Percentiles rank a stretch among this genome's conserved stretches.
Evolutionary conservation across 1,140 invertebrate genomes (phyloP).

Genomic region (Penaeus indicus): DNA sequence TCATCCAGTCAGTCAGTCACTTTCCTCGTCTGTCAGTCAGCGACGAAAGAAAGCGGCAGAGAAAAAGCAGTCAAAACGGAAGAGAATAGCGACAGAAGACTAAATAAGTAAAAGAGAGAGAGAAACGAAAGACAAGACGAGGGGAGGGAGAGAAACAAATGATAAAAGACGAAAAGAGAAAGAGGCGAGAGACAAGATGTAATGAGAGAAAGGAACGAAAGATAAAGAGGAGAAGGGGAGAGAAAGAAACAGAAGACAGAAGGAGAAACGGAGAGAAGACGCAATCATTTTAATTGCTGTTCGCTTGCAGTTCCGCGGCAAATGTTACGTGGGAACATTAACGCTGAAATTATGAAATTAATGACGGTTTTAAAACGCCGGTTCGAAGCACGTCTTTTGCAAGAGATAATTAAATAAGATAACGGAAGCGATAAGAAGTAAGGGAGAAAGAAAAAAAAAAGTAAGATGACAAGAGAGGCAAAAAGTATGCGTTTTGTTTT

Average conservation of each 20-base stretch:
- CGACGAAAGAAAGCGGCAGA: neutral
- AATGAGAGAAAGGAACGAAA: neutral
- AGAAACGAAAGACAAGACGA: neutral
- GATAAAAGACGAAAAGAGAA: neutral
- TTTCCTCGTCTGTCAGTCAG: neutral
- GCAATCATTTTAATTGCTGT: neutral
- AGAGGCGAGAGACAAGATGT: neutral
- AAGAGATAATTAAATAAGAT: no score
- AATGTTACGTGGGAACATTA: no score
- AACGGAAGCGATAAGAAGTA: no score
- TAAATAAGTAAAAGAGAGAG: neutral
- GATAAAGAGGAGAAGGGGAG: neutral
- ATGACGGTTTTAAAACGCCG: no score
- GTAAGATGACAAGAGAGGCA: no score
- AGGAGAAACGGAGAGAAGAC: slow-evolving; percentile 2
- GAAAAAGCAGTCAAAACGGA: neutral
- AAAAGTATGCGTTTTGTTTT: no score
- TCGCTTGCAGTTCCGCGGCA: no score
- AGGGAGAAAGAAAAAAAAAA: no score
- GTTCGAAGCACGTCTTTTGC: no score
- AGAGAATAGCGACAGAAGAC: neutral
- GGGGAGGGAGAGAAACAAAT: neutral
- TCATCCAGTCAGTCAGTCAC: neutral
- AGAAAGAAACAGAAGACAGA: neutral
- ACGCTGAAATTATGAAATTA: no score